Evolutionary conservation across 2,888 invertebrate species (phyloP), one percentile per base, ranked within the genome.

Genomic region (Drosophila birchii): DNA sequence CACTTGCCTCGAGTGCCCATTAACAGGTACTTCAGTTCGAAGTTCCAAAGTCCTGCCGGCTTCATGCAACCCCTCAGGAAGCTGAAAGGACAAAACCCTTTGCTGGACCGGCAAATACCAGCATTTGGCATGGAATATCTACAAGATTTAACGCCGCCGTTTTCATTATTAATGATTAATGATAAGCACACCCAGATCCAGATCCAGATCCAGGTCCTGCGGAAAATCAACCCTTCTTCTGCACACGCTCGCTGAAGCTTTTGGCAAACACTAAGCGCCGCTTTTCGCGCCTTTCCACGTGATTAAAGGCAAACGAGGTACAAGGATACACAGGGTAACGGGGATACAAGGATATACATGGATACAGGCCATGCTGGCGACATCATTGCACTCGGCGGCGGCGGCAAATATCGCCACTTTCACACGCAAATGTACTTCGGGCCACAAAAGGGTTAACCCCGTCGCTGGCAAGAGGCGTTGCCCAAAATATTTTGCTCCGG

Each of bases 271-370:
- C 80, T 88, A 81, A 89, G 86, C 87, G 86, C 80, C 87, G 89
- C 86, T 91, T 92, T 91, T 92, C 92, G 90, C 91, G 92, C 91
- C 92, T 92, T 92, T 92, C 92, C 91, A 91, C 91, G 89, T 91
- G 91, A 92, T 92, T 91, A 90, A 84, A 79, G 86, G 71, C 86
- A 68, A 78, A 72, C 72, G 72, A 76, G 88, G 67, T 61, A 47
- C 69, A 70, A 72, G 36, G 59, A 41, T 51, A 51, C 49, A 18
- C 49, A 20, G 72, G 72, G 86, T 57, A 58, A 38, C 69, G 38
- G 58, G 36, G 39, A 32, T 56, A 34, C 41, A 66, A 12, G 71
- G 39, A 34, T 34, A 66, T 51, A 51, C 63, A 18, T 18, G n/a
- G n/a, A 64, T 66, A 66, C 51, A 51, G 49, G 18, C 57, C 41